These are phyloP conservation scores for Xanthorhoe spadicearia DNA, from an alignment of 2,888 invertebrate genomes.

Conservation along the genomic window DNA sequence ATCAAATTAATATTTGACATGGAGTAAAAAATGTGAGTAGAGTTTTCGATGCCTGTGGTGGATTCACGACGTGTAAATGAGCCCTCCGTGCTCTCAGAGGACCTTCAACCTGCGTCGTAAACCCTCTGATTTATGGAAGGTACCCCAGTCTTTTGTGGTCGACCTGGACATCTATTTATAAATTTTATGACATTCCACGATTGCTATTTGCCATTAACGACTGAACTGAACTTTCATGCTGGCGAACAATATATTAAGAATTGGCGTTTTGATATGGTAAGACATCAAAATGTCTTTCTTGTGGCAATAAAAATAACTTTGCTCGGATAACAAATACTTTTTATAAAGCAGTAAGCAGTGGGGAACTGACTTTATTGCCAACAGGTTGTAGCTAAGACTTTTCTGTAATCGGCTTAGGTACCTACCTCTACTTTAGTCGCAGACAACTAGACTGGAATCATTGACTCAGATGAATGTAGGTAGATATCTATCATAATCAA, in stretches of 20 bases:
- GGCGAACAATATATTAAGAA: not conserved
- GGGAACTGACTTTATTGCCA: no score
- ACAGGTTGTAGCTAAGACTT: no score
- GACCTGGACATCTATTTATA: constrained; percentile 60
- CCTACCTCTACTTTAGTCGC: not conserved
- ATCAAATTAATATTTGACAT: no score
- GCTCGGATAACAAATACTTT: no score
- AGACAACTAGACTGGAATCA: not conserved
- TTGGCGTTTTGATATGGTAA: not conserved
- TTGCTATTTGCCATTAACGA: constrained; percentile 19
- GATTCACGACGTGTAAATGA: constrained; percentile 21
- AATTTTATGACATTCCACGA: constrained; percentile 52
- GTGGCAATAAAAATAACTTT: not conserved
- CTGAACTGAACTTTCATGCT: constrained; percentile 1
- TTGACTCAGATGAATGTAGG: not conserved
- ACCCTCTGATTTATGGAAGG: constrained; percentile 61
- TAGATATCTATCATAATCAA: not conserved
- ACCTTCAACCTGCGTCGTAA: constrained; percentile 59
- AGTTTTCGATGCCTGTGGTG: no score
- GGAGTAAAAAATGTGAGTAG: no score
- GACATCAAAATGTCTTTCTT: not conserved
- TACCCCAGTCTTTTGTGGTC: constrained; percentile 56
- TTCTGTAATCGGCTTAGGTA: no score
- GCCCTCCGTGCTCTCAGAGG: constrained; percentile 45
- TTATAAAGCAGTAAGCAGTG: no score